Evolutionary conservation across 2,797 vertebrate genomes (phyloP).

Genomic region (Pipistrellus pipistrellus): DNA sequence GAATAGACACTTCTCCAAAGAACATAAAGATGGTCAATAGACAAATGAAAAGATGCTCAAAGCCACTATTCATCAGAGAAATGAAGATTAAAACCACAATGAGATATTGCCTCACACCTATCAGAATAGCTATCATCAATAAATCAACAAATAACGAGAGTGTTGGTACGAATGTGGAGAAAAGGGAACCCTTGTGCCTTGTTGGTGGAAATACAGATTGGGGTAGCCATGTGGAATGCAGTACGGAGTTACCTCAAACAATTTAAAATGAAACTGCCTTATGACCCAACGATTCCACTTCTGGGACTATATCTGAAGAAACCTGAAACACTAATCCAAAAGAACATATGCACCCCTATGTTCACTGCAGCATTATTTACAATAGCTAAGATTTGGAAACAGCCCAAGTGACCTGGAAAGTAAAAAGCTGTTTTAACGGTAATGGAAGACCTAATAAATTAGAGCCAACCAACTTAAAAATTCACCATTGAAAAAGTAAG

Average conservation of each 20-base stretch:
- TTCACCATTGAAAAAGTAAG: constrained; percentile 20
- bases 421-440: not conserved
- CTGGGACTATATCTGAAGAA: not conserved
- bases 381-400: not conserved
- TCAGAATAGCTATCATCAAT: not conserved
- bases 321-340: not conserved
- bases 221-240: not conserved
- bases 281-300: not conserved
- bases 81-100: not conserved
- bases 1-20: not conserved
- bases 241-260: not conserved
- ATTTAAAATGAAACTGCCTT: not conserved
- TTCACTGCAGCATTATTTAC: not conserved
- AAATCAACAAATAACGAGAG: not conserved
- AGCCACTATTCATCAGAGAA: not conserved
- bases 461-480: constrained; percentile 6
- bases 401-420: not conserved
- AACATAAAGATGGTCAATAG: not conserved
- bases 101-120: not conserved
- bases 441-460: constrained; percentile 24
- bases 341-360: not conserved
- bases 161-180: not conserved
- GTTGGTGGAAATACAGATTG: not conserved
- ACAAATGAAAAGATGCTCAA: not conserved
- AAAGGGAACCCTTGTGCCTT: not conserved